A percentile compares a stretch with the other conserved stretches of the same genome.
These are phyloP conservation scores for Colletes collaris DNA, from an alignment of 2,888 invertebrate species.

Conservation along the genomic window DNA sequence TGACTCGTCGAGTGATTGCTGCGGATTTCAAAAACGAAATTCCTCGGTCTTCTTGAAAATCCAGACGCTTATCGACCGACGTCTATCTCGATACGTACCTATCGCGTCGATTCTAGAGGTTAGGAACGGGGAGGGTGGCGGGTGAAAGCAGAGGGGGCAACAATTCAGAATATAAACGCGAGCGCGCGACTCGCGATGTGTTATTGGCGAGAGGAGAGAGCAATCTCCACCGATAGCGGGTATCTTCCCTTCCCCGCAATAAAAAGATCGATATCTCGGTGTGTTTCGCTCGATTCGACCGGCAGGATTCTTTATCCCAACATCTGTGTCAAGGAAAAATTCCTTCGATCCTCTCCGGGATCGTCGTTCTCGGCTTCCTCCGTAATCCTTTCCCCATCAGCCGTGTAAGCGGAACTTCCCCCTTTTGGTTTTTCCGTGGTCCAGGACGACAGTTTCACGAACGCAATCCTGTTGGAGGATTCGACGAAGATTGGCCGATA, in stretches of 20 bases:
- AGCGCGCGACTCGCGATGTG: constrained; percentile 41
- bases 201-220: constrained; percentile 48
- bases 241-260: constrained; percentile 31
- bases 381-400: constrained; percentile 56
- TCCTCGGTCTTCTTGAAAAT: constrained; percentile 5
- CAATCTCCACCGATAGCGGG: constrained; percentile 44
- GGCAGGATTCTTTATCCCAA: constrained; percentile 64
- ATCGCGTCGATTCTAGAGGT: constrained; percentile 28
- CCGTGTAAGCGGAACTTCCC: constrained; percentile 37
- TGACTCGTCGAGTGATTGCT: background rate
- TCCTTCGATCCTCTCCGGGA: constrained; percentile 58
- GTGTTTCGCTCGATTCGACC: constrained; percentile 59
- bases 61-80: constrained; percentile 35
- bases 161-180: constrained; percentile 51
- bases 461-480: constrained; percentile 17
- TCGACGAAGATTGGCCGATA: constrained; percentile 48
- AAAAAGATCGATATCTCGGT: constrained; percentile 55
- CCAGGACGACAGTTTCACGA: constrained; percentile 17
- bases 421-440: background rate
- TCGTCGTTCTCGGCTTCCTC: constrained; percentile 54
- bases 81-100: constrained; percentile 41
- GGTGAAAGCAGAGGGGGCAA: background rate
- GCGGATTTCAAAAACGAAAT: constrained; percentile 5
- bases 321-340: constrained; percentile 68
- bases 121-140: background rate